Evolutionary conservation across 2,888 invertebrate species (phyloP).

Genomic region (Torymus aiolomorphi): DNA sequence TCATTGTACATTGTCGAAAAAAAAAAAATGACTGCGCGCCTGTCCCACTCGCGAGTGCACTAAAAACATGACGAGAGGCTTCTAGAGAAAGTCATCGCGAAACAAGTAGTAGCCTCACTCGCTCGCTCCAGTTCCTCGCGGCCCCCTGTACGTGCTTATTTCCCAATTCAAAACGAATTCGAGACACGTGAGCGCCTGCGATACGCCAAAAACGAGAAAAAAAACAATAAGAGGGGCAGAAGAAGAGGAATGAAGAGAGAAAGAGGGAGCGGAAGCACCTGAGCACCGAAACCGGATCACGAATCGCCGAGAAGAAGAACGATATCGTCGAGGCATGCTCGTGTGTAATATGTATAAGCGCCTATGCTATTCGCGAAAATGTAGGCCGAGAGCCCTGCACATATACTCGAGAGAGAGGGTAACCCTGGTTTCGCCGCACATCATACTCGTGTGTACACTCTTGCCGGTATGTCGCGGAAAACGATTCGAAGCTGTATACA

Average conservation of each 20-base stretch:
- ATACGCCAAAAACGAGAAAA: neutral
- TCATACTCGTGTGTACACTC: no score
- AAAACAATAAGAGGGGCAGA: neutral
- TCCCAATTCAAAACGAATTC: neutral
- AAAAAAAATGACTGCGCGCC: no score
- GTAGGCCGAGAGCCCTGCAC: neutral
- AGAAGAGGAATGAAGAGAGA: no score
- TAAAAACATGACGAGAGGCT: no score
- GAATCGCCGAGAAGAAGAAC: neutral
- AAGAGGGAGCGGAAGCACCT: no score
- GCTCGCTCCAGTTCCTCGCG: conserved; percentile 9
- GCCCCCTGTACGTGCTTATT: neutral
- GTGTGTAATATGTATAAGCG: no score
- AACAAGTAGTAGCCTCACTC: neutral
- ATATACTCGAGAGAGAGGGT: neutral
- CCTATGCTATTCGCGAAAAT: neutral
- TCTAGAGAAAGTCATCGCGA: no score
- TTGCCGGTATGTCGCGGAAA: no score
- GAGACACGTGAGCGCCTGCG: no score
- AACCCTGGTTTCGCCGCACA: no score
- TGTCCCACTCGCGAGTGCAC: no score
- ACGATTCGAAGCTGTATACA: neutral
- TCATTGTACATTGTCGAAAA: no score
- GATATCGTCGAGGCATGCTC: neutral
- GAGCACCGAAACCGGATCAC: conserved; percentile 23